These are phyloP conservation scores for Bujurquina vittata DNA, from an alignment of 2,113 vertebrate genomes.

Conservation along the genomic window DNA sequence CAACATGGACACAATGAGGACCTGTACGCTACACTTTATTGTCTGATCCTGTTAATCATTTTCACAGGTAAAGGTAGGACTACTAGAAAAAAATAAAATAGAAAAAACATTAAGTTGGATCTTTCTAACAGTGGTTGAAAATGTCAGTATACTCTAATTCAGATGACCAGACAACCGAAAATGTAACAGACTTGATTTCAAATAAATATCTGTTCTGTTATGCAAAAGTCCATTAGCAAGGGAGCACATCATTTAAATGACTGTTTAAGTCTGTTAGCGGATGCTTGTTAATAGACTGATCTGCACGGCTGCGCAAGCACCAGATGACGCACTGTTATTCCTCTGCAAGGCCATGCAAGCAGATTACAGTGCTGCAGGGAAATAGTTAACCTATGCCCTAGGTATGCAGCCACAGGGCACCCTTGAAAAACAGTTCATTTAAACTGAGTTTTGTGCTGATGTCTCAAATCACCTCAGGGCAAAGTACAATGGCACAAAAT, in stretches of 20 bases:
- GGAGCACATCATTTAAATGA: background rate
- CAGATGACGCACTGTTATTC: conserved; percentile 49
- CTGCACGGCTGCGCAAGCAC: background rate
- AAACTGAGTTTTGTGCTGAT: background rate
- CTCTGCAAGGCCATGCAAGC: conserved; percentile 13
- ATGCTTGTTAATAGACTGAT: conserved; percentile 14
- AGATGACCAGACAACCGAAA: no score
- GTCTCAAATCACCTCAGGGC: conserved; percentile 18
- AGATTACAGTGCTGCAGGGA: conserved; percentile 56
- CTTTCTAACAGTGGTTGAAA: background rate
- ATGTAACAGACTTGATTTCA: background rate
- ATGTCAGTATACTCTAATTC: background rate
- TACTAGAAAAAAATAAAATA: background rate
- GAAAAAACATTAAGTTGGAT: background rate
- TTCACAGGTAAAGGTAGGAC: no score
- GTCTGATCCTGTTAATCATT: no score
- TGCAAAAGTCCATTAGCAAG: background rate
- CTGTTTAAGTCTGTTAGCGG: conserved; percentile 4
- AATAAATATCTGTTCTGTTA: background rate
- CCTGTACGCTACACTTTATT: no score
- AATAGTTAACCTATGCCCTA: conserved; percentile 35
- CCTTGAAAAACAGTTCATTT: conserved; percentile 19
- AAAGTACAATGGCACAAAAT: conserved; percentile 1
- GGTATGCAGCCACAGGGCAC: conserved; percentile 34
- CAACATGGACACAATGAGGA: no score